These are phyloP conservation scores for Microcebus jonahi DNA, from an alignment of 2,113 vertebrate species.

Conservation along the genomic window DNA sequence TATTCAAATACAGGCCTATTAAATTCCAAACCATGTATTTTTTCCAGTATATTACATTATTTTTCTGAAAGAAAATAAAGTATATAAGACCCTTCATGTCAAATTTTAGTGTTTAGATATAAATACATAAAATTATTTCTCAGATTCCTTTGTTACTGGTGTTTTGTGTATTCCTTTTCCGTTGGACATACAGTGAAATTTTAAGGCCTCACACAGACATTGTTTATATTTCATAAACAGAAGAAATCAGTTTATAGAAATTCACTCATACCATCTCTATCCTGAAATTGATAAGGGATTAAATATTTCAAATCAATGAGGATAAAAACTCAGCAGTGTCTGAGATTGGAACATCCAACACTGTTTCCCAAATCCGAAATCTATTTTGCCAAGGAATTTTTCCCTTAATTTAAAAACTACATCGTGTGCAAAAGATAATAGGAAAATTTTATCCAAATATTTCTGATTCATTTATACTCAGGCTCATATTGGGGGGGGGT, in stretches of 20 bases:
- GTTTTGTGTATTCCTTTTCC: not conserved
- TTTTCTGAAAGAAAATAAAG: conserved; percentile 20
- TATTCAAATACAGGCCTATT: not conserved
- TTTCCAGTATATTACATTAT: not conserved
- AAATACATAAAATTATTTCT: not conserved
- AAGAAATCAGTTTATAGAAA: not conserved
- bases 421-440: conserved; percentile 27
- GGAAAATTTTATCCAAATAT: conserved; percentile 43
- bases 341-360: not conserved
- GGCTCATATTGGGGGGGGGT: not conserved
- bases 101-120: not conserved
- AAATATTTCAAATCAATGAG: conserved; percentile 35
- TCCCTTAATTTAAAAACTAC: conserved; percentile 52
- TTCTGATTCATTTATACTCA: conserved; percentile 31
- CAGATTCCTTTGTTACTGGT: not conserved
- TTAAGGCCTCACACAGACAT: not conserved
- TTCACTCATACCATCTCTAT: not conserved
- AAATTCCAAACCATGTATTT: not conserved
- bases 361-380: conserved; percentile 4
- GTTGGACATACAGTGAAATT: not conserved
- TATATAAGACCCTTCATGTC: not conserved
- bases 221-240: not conserved
- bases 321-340: not conserved
- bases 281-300: not conserved
- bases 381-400: conserved; percentile 49